Conservation (phyloP, 2,797 vertebrate genomes). For the Vespertilio murinus region DNA sequence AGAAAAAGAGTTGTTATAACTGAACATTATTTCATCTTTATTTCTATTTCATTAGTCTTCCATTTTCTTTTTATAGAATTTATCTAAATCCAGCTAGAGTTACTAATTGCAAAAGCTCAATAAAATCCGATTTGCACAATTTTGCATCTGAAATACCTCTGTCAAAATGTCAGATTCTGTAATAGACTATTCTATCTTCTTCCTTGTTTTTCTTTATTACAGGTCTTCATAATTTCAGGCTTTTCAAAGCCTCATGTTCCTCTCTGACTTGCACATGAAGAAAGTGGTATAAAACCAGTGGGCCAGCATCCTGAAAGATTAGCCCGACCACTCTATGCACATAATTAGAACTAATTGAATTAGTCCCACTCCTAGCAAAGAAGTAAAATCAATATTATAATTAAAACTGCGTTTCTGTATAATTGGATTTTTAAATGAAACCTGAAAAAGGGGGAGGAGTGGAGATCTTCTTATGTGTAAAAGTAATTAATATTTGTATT, state of each 20-base stretch:
- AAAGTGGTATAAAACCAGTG: slow-evolving; percentile 71
- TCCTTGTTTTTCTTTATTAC: slow-evolving; percentile 58
- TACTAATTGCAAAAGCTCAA: slow-evolving; percentile 44
- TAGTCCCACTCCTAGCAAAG: slow-evolving; percentile 70
- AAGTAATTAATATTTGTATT: slow-evolving; percentile 75
- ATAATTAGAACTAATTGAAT: slow-evolving; percentile 82
- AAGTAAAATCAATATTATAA: slow-evolving; percentile 79
- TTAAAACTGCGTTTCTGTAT: slow-evolving; percentile 78
- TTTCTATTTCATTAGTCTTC: slow-evolving; percentile 36
- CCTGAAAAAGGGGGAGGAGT: slow-evolving; percentile 41
- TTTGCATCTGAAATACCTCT: slow-evolving; percentile 22
- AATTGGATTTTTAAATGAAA: slow-evolving; percentile 79
- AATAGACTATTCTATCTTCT: background rate
- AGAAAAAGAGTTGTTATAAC: background rate
- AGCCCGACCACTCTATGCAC: slow-evolving; percentile 46
- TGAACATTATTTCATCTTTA: slow-evolving; percentile 9
- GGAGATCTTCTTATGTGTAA: slow-evolving; percentile 50
- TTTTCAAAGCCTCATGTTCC: slow-evolving; percentile 29
- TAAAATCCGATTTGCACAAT: slow-evolving; percentile 51
- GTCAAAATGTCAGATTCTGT: background rate
- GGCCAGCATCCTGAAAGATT: slow-evolving; percentile 74
- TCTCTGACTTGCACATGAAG: slow-evolving; percentile 33
- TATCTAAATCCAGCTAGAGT: background rate
- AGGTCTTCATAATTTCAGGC: background rate
- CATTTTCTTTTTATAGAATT: background rate